These are phyloP conservation scores for Cotesia glomerata DNA, from an alignment of 1,140 invertebrate species.

Conservation along the genomic window DNA sequence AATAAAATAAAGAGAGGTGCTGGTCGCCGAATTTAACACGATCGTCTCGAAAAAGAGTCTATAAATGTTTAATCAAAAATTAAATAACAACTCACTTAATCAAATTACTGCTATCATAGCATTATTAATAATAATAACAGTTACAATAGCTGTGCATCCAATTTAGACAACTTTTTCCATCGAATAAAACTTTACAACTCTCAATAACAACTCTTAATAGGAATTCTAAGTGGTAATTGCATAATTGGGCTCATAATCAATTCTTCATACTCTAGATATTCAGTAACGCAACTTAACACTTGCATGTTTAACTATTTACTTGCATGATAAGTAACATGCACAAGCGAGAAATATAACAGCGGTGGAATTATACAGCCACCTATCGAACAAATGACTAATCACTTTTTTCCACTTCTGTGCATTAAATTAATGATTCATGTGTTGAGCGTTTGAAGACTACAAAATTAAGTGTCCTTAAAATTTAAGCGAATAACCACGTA, in stretches of 20 bases:
- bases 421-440: conserved; percentile 27
- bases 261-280: too few species aligned
- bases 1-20: conserved; percentile 14
- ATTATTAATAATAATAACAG: neutral
- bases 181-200: neutral
- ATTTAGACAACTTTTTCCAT: too few species aligned
- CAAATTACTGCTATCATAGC: neutral
- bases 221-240: too few species aligned
- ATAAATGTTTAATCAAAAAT: neutral
- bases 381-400: too few species aligned
- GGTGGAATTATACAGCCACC: too few species aligned
- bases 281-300: too few species aligned
- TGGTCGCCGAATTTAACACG: conserved; percentile 22
- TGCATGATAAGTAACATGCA: too few species aligned
- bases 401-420: neutral
- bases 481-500: conserved; percentile 42
- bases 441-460: conserved; percentile 42
- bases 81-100: conserved; percentile 10
- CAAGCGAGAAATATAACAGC: too few species aligned
- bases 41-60: conserved; percentile 18
- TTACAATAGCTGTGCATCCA: neutral
- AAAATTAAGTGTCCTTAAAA: conserved; percentile 59
- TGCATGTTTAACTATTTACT: too few species aligned
- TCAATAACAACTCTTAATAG: too few species aligned
- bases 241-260: too few species aligned